Base-by-base conservation (phyloP, 2,888 invertebrate species). In the Eilema sororculum region DNA sequence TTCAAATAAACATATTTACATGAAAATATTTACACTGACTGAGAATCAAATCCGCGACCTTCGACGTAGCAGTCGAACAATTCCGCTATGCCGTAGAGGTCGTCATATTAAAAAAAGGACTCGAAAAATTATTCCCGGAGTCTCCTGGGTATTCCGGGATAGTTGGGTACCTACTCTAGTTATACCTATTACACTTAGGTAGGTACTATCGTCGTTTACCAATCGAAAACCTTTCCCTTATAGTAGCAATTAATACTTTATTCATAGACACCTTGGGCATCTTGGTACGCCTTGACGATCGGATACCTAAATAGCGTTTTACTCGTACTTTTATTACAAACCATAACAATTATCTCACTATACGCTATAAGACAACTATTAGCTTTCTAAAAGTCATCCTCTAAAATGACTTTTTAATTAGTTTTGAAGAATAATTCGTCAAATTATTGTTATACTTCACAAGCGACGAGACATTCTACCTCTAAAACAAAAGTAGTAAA, bases 401-500 rank as follows among this genome's bases (percentile, higher is more conserved):
- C 46, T 46, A 46, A 46, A 1, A 46, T 46, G 9, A 52, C n/a
- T 52, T 62, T 24, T 25, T 46, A 63, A 63, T 63, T 63, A 25
- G 41, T n/a, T 61, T 59, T n/a, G 52, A 52, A 20, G 9, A 33
- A 9, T 16, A 33, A 16, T 56, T 33, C 56, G 56, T 57, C 16
- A 65, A n/a, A 65, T 57, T 33, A 64, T 46, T 20, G 33, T 65
- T 72, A 77, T 83, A 76, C 73, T 79, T 77, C 71, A 76, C 69
- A 76, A 72, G 72, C 76, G 68, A 76, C 73, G 76, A 71, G 71
- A 70, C 73, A 73, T 77, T 80, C 67, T 75, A 62, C 72, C 67
- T 72, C 73, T 79, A 68, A 79, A 76, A 75, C 79, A 78, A 76
- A 80, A 82, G 72, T 78, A 79, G 75, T 77, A 76, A 78, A 79